Evolutionary conservation across 2,113 vertebrate genomes (phyloP).

Genomic region (Platichthys stellatus): DNA sequence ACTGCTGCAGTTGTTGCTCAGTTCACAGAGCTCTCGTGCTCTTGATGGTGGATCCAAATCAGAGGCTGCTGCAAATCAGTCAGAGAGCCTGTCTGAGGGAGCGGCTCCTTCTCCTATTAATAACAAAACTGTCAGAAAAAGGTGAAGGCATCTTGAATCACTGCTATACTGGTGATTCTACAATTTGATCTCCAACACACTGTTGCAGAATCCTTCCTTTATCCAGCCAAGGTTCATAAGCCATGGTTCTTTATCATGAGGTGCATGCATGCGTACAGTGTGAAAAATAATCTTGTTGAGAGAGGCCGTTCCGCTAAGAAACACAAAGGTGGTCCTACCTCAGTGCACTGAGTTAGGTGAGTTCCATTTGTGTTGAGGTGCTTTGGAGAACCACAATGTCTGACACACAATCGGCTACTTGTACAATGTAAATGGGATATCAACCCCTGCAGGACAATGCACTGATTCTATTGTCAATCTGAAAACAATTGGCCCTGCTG

Average conservation of each 20-base stretch:
- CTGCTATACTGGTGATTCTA: background rate
- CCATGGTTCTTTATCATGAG: background rate
- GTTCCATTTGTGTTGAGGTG: no score
- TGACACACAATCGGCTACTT: background rate
- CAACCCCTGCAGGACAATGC: no score
- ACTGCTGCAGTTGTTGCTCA: constrained; percentile 9
- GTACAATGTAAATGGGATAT: background rate
- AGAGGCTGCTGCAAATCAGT: constrained; percentile 27
- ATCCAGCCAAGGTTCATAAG: background rate
- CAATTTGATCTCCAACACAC: background rate
- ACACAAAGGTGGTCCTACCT: no score
- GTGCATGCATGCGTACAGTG: background rate
- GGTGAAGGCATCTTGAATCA: background rate
- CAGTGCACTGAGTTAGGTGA: no score
- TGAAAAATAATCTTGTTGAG: background rate
- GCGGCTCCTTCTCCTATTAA: constrained; percentile 12
- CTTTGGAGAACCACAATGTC: background rate
- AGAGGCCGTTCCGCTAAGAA: no score
- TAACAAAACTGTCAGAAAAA: constrained; percentile 40
- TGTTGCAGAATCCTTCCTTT: background rate
- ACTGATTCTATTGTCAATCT: no score
- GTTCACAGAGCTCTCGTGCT: constrained; percentile 8
- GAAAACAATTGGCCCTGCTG: no score
- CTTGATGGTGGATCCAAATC: constrained; percentile 7
- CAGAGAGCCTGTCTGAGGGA: background rate